These are phyloP conservation scores for Sternarchorhynchus goeldii DNA, from an alignment of 2,797 vertebrate species.

Conservation along the genomic window DNA sequence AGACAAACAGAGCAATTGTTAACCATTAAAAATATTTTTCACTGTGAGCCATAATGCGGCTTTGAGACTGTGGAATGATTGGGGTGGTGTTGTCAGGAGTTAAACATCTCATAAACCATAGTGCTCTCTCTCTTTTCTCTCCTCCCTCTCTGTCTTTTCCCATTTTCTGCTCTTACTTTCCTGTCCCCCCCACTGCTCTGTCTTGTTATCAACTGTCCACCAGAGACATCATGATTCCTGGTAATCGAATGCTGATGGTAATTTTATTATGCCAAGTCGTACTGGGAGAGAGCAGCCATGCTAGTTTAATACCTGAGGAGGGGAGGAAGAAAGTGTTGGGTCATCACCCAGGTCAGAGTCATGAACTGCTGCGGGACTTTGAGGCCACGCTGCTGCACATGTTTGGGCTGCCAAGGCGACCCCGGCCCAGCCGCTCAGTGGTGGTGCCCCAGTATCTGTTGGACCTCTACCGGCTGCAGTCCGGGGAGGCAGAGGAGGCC, in stretches of 20 bases:
- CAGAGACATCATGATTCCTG: slow-evolving; percentile 99
- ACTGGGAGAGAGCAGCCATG: slow-evolving; percentile 96
- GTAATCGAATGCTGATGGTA: slow-evolving; percentile 99
- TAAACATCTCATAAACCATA: slow-evolving; percentile 60
- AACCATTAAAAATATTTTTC: slow-evolving; percentile 61
- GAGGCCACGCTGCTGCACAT: slow-evolving; percentile 98
- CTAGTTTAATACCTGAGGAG: slow-evolving; percentile 97
- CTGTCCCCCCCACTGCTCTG: slow-evolving; percentile 45
- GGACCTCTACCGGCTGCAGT: slow-evolving; percentile 96
- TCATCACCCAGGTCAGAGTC: slow-evolving; percentile 89
- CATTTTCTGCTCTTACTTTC: slow-evolving; percentile 57
- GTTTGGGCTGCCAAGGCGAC: slow-evolving; percentile 95
- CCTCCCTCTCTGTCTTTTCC: slow-evolving; percentile 37
- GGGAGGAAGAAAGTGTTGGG: slow-evolving; percentile 94
- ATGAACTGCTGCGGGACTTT: slow-evolving; percentile 98
- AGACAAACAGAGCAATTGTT: slow-evolving; percentile 70
- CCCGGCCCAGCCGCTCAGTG: slow-evolving; percentile 87
- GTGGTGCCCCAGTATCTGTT: slow-evolving; percentile 93
- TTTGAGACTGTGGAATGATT: slow-evolving; percentile 28
- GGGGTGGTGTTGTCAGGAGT: slow-evolving; percentile 35
- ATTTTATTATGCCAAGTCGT: slow-evolving; percentile 99
- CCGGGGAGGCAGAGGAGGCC: slow-evolving; percentile 88
- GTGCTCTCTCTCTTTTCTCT: slow-evolving; percentile 58
- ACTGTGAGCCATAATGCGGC: slow-evolving; percentile 52
- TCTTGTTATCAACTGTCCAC: slow-evolving; percentile 56